Evolutionary conservation across 2,888 invertebrate genomes (phyloP), one percentile per base, ranked within the genome.

Genomic region (Lasioglossum malachurum): DNA sequence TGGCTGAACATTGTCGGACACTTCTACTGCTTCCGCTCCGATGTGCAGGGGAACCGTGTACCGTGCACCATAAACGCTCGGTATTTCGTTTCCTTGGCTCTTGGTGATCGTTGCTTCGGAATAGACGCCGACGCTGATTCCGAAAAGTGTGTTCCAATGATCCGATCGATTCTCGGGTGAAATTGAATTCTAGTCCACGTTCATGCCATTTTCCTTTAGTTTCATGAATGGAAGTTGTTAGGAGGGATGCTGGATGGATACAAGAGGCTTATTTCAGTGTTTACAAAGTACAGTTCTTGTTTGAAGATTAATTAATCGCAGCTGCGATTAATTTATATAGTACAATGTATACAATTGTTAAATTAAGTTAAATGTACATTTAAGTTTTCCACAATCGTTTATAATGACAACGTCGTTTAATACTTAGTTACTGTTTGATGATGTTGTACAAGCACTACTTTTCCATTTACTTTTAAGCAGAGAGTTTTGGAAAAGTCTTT

Each of bases 21-120:
- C 46, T 87, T 84, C 87, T 78, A 87, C 85, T 79, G 75, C 75
- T 76, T 71, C 82, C 53, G 75, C 76, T 82, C 31, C 19, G 44
- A 23, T 64, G 73, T 79, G 41, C 74, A 78, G 41, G 74, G 35
- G 31, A 80, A 74, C 67, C 53, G 71, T 57, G 72, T 53, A 23
- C 72, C 49, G 14, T n/a, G 12, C 64, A 31, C 5, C 14, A 31
- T 23, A 35, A 35, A 35, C 75, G 14, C 57, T 12, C 12, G 75
- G 35, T 31, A 23, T 72, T 72, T 64, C 35, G 49, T 23, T 76
- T 41, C 23, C 23, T 12, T n/a, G 23, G 2, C 23, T 27, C 7
- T 14, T n/a, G n/a, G 2, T 76, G 3, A 5, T 31, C n/a, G 27
- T 23, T 35, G 4, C 23, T n/a, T 10, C 10, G 41, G n/a, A n/a